Percentiles rank a stretch among this genome's conserved stretches.
Evolutionary conservation across 2,888 invertebrate genomes (phyloP).

Genomic region (Heliconius cydno): DNA sequence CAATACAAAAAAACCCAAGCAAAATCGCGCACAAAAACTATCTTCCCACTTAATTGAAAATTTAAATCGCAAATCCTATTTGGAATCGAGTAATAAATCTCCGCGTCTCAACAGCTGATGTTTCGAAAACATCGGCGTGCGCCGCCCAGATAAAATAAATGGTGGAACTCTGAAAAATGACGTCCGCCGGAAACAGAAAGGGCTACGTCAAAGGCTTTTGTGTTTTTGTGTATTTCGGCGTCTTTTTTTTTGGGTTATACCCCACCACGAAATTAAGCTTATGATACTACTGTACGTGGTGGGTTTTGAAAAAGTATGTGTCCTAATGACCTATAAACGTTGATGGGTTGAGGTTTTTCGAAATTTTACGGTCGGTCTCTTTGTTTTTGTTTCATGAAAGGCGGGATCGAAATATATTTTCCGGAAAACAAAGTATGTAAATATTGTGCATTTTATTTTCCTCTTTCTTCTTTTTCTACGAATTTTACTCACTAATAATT

Average conservation of each 20-base stretch:
- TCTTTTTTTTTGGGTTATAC: constrained; percentile 37
- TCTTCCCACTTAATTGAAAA: constrained; percentile 32
- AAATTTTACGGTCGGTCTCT: constrained; percentile 16
- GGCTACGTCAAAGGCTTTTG: constrained; percentile 70
- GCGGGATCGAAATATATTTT: not conserved
- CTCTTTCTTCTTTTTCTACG: not conserved
- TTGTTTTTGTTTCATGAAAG: not conserved
- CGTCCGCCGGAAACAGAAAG: constrained; percentile 76
- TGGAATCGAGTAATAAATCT: constrained; percentile 79
- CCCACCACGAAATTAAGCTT: constrained; percentile 37
- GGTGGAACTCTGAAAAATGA: constrained; percentile 82
- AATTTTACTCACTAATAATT: not conserved
- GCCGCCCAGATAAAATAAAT: constrained; percentile 82
- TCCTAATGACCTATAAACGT: constrained; percentile 43
- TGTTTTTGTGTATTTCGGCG: constrained; percentile 51
- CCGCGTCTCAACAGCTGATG: constrained; percentile 79
- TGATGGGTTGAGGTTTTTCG: constrained; percentile 34
- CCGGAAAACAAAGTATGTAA: not conserved
- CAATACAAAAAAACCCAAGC: constrained; percentile 1
- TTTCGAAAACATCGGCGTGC: constrained; percentile 75
- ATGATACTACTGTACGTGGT: constrained; percentile 32
- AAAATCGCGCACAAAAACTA: not conserved
- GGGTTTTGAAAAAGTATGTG: constrained; percentile 34
- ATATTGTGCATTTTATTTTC: not conserved
- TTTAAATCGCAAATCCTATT: constrained; percentile 60